A percentile compares a stretch with the other conserved stretches of the same genome.
These are phyloP conservation scores for Caenorhabditis macrosperma DNA, from an alignment of 2,888 invertebrate species.

Conservation along the genomic window DNA sequence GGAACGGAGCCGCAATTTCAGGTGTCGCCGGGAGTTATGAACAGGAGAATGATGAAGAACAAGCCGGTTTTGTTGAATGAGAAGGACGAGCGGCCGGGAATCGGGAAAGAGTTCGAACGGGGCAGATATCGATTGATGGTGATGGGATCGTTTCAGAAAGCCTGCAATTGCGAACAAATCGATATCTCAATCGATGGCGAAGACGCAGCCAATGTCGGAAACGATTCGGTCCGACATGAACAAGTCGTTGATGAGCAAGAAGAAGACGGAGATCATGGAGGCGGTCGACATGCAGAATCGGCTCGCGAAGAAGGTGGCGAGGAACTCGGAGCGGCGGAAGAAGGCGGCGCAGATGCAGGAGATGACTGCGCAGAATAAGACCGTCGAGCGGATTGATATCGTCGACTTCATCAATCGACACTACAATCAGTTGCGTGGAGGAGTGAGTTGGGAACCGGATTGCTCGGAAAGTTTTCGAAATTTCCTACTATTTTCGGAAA, in stretches of 20 bases:
- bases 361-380: slow-evolving; percentile 36
- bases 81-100: slow-evolving; percentile 37
- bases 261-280: slow-evolving; percentile 28
- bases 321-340: slow-evolving; percentile 19
- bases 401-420: slow-evolving; percentile 61
- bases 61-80: slow-evolving; percentile 36
- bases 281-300: slow-evolving; percentile 44
- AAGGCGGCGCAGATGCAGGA: slow-evolving; percentile 12
- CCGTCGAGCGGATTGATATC: slow-evolving; percentile 30
- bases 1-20: not conserved
- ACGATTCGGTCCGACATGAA: not conserved
- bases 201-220: slow-evolving; percentile 37
- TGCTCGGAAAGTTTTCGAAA: too few relatives aligned
- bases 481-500: too few relatives aligned
- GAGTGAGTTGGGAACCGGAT: too few relatives aligned
- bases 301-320: slow-evolving; percentile 22
- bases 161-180: slow-evolving; percentile 1
- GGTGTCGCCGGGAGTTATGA: slow-evolving; percentile 48
- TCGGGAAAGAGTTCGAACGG: not conserved
- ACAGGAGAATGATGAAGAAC: slow-evolving; percentile 26
- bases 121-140: not conserved
- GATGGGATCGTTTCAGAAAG: slow-evolving; percentile 7
- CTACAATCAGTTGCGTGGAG: slow-evolving; percentile 47
- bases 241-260: slow-evolving; percentile 18
- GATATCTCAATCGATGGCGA: slow-evolving; percentile 14